Percentiles rank a stretch among this genome's conserved stretches.
Evolutionary conservation across 2,113 vertebrate genomes (phyloP).

Genomic region (Trogon surrucura): DNA sequence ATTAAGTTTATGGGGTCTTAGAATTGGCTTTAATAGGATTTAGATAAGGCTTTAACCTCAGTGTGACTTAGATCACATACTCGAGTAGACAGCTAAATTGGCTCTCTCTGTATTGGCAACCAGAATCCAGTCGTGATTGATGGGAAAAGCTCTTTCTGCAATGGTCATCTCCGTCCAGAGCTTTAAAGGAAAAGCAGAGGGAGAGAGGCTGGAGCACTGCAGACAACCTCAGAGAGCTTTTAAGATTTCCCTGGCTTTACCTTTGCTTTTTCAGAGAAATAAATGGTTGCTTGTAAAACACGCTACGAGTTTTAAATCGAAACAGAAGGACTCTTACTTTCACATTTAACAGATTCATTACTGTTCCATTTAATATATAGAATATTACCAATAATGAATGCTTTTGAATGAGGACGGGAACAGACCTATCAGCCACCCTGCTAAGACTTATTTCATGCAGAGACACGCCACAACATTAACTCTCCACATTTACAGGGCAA

Average conservation of each 20-base stretch:
- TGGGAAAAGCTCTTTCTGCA: background rate
- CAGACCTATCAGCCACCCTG: background rate
- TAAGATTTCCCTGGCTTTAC: background rate
- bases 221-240: background rate
- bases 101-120: background rate
- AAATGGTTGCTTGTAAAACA: background rate
- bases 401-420: background rate
- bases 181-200: background rate
- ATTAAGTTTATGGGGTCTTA: background rate
- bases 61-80: background rate
- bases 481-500: background rate
- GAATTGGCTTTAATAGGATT: constrained; percentile 5
- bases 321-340: background rate
- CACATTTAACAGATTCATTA: background rate
- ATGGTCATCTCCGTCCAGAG: background rate
- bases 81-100: background rate
- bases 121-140: background rate
- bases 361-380: background rate
- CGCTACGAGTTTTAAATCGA: background rate
- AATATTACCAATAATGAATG: background rate
- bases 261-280: background rate
- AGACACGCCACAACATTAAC: background rate
- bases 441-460: background rate
- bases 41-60: background rate
- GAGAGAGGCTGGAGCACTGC: background rate